Conservation (phyloP, 2,113 vertebrate genomes). For the Uria lomvia region DNA sequence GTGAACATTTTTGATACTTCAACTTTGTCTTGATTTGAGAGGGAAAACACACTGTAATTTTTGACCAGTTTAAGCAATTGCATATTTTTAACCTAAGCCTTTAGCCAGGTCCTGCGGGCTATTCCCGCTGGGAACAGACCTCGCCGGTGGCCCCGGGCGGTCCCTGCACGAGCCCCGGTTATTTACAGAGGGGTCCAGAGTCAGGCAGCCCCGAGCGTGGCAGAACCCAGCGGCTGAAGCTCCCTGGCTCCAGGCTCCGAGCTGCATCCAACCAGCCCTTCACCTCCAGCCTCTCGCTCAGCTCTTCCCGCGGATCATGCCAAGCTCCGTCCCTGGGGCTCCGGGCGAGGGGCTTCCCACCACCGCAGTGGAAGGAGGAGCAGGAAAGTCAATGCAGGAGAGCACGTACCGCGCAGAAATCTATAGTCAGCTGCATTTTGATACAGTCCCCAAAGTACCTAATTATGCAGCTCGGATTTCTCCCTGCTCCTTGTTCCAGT, state of each 20-base stretch:
- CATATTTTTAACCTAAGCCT: background rate
- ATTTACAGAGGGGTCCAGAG: background rate
- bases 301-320: background rate
- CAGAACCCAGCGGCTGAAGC: background rate
- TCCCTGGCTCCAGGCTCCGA: background rate
- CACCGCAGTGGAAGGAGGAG: background rate
- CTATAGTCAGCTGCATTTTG: conserved; percentile 56
- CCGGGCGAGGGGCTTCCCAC: background rate
- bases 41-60: background rate
- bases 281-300: background rate
- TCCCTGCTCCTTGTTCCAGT: conserved; percentile 32
- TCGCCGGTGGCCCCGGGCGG: background rate
- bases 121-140: background rate
- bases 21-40: conserved; percentile 34
- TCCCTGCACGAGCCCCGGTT: background rate
- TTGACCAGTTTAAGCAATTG: background rate
- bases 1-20: conserved; percentile 43
- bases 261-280: background rate
- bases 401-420: background rate
- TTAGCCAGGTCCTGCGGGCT: background rate
- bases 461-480: conserved; percentile 57
- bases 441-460: conserved; percentile 64
- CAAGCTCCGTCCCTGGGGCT: background rate
- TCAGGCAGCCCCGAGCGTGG: background rate
- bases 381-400: background rate